Percentiles rank a stretch among this genome's conserved stretches.
These are phyloP conservation scores for Diploptera punctata DNA, from an alignment of 2,888 invertebrate species.

Conservation along the genomic window DNA sequence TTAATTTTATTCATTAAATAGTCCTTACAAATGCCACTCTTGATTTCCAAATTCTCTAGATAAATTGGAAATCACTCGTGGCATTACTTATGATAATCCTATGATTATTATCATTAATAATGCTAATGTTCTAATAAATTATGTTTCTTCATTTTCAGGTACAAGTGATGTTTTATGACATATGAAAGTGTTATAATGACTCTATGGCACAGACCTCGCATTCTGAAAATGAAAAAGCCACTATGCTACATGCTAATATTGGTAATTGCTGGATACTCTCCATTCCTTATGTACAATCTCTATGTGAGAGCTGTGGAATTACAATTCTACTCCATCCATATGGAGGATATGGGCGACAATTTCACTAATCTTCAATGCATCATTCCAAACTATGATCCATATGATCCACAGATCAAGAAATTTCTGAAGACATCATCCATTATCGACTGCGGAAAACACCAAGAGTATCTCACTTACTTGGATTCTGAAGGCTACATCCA, in stretches of 20 bases:
- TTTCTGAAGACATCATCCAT: constrained; percentile 16
- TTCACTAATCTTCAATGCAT: background rate
- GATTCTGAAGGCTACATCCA: constrained; percentile 44
- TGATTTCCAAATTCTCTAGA: too few relatives aligned
- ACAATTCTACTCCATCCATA: constrained; percentile 23
- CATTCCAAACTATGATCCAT: constrained; percentile 35
- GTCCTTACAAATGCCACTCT: too few relatives aligned
- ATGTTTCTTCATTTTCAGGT: background rate
- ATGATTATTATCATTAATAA: too few relatives aligned
- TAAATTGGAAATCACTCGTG: too few relatives aligned
- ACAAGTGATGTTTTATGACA: background rate
- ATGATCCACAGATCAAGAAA: constrained; percentile 24
- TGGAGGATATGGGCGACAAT: background rate
- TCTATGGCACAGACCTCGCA: background rate
- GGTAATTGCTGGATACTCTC: background rate
- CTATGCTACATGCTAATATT: background rate
- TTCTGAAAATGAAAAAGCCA: background rate
- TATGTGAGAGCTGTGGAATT: constrained; percentile 19
- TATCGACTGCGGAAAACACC: constrained; percentile 32
- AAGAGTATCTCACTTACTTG: constrained; percentile 43
- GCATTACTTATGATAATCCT: too few relatives aligned
- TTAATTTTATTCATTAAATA: too few relatives aligned
- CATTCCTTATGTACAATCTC: constrained; percentile 17
- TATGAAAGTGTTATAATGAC: background rate
- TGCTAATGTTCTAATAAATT: too few relatives aligned